A percentile compares a stretch with the other conserved stretches of the same genome.
Conservation (phyloP, 2,797 vertebrate genomes). For the Tympanoctomys barrerae region DNA sequence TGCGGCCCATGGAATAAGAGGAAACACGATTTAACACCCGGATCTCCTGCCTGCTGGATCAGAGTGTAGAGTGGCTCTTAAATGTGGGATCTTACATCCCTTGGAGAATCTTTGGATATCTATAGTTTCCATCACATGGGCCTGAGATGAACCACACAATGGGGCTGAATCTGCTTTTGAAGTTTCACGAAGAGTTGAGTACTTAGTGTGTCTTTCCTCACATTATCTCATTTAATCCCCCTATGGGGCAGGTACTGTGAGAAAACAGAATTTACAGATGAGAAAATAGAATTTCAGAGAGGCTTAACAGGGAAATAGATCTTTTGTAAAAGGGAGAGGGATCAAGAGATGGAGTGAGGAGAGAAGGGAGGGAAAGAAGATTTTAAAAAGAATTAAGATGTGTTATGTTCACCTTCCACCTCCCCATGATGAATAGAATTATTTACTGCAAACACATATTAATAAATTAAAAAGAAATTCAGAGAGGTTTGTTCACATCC, state of each 20-base stretch:
- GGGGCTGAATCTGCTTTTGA: neutral
- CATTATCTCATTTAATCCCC: slow-evolving; percentile 3
- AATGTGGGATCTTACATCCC: neutral
- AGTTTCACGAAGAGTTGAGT: neutral
- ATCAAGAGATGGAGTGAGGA: neutral
- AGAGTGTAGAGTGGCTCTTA: neutral
- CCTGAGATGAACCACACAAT: neutral
- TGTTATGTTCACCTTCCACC: neutral
- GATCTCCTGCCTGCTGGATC: neutral
- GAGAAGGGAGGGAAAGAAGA: neutral
- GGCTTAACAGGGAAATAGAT: neutral
- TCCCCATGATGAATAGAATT: neutral
- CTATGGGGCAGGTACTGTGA: neutral
- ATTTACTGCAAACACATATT: neutral
- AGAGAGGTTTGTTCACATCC: slow-evolving; percentile 13
- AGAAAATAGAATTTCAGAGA: slow-evolving; percentile 52
- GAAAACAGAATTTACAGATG: neutral
- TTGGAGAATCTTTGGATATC: neutral
- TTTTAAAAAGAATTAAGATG: neutral
- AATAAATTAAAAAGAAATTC: neutral
- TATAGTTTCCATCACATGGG: neutral
- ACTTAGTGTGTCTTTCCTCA: neutral
- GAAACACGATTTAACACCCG: neutral
- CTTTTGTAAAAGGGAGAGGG: neutral
- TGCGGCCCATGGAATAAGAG: neutral